Evolutionary conservation across 2,888 invertebrate species (phyloP).

Genomic region (Chrysolina oricalcia): DNA sequence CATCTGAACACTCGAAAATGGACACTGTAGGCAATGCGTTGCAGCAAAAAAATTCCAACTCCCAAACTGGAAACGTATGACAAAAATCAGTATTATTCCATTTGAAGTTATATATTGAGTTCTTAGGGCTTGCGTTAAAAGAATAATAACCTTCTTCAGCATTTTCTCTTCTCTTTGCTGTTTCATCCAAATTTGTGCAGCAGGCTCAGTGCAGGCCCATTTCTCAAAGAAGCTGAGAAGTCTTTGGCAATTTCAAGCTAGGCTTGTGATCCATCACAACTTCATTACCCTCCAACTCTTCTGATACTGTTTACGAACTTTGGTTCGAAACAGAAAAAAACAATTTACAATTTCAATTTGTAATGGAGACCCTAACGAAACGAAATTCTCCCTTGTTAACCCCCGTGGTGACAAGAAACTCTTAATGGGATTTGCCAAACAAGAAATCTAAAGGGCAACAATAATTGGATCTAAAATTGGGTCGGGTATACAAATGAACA

Average conservation of each 20-base stretch:
- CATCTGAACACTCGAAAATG: too few species aligned
- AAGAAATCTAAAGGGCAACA: slow-evolving; percentile 24
- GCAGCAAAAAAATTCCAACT: too few species aligned
- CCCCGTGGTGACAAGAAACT: slow-evolving; percentile 17
- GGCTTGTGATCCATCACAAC: neutral
- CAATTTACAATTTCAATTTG: slow-evolving; percentile 15
- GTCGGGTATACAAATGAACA: slow-evolving; percentile 10
- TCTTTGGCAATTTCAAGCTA: neutral
- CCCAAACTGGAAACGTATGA: too few species aligned
- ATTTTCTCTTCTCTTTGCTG: too few species aligned
- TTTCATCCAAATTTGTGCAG: too few species aligned
- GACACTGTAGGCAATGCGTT: too few species aligned
- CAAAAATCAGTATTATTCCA: too few species aligned
- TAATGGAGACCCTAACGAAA: slow-evolving; percentile 15
- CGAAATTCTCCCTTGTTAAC: slow-evolving; percentile 15
- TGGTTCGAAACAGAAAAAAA: slow-evolving; percentile 2
- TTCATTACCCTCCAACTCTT: neutral
- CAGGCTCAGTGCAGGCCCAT: too few species aligned
- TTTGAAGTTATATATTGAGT: too few species aligned
- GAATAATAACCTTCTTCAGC: too few species aligned
- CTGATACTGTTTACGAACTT: neutral
- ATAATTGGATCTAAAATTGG: slow-evolving; percentile 21
- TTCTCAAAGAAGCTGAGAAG: too few species aligned
- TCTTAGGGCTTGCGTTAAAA: too few species aligned
- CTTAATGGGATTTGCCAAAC: slow-evolving; percentile 22